Base-by-base conservation (phyloP, 2,888 invertebrate genomes). In the Drosophila melanocephala region DNA sequence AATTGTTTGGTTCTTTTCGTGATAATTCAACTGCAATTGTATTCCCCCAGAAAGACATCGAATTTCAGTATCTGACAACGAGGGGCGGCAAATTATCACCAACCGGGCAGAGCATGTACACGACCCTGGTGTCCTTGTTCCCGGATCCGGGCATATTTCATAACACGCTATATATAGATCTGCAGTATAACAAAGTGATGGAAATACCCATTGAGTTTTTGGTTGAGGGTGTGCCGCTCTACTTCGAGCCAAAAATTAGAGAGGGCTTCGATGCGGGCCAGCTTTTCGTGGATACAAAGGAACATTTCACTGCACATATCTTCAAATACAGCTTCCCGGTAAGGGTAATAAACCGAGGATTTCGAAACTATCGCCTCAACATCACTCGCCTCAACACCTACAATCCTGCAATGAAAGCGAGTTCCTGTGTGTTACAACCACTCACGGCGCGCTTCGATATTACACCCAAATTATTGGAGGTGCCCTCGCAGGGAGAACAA, bases 201-300 rank as follows among this genome's bases (percentile, higher is more conserved):
- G 83, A 83, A 70, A 69, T 93, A 32, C 91, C 92, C 14, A 76
- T 93, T 4, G 81, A 75, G 2, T 90, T 86, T 39, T 53, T 81
- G 19, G 86, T 93, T 1, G 88, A 91, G 60, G 93, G 92, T 0
- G 84, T 91, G 9, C 93, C 93, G 0, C 72, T 93, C 10, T 77
- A 75, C 22, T 91, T 92, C 50, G 80, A 89, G 16, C 92, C 93
- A 3, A 72, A 92, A 44, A 79, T 93, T 1, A 83, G 71, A 5
- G 59, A 83, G 0, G 87, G 84, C 5, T 72, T 91, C 10, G 74
- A 93, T 65, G 78, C 84, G 5, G 92, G 92, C 1, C 42, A 55
- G 0, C 56, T 93, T 32, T 82, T 90, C 4, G 87, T 83, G 35
- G 91, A 82, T 32, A 81, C 81, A 0, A 78, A 77, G 52, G 75